Evolutionary conservation across 2,113 vertebrate genomes (phyloP), one percentile per base, ranked within the genome.

Genomic region (Ailurus styani): DNA sequence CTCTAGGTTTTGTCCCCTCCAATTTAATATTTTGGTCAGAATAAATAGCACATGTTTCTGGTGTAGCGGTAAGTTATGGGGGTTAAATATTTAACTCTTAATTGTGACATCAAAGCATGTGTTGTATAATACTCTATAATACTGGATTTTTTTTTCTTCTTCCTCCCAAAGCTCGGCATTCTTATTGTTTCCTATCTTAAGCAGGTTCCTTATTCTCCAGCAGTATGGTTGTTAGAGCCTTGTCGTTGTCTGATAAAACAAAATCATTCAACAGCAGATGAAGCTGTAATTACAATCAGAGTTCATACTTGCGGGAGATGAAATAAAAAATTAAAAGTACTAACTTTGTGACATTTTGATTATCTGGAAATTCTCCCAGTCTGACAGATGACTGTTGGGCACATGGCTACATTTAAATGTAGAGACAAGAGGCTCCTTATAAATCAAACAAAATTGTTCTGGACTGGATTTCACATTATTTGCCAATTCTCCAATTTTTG

Each of bases 231-330:
- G 70, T 97, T 91, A 97, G 86, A 98, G 91, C 40, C 93, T 84
- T 85, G 7, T 87, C 97, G 98, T 98, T 95, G 97, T 98, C 98
- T 98, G 98, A 98, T 98, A 98, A 98, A 98, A 98, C 97, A 99
- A 97, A 98, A 98, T 98, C 96, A 98, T 97, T 98, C 95, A 97
- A 94, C 96, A 98, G 68, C 98, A 98, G 97, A 98, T 97, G 98
- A 99, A 98, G 98, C 97, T 97, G 95, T 99, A 99, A 99, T 99
- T 99, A 99, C 95, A 99, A 99, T 99, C 99, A 99, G 98, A 98
- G 98, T 98, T 99, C 98, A 98, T 98, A 98, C 98, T 98, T 97
- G 77, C 83, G 93, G 96, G 97, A 98, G 98, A 98, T 98, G 97
- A 98, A 98, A 98, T 97, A 98, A 98, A 98, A 99, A 99, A 99